Evolutionary conservation across 1,140 invertebrate genomes (phyloP).

Genomic region (Cydia amplana): DNA sequence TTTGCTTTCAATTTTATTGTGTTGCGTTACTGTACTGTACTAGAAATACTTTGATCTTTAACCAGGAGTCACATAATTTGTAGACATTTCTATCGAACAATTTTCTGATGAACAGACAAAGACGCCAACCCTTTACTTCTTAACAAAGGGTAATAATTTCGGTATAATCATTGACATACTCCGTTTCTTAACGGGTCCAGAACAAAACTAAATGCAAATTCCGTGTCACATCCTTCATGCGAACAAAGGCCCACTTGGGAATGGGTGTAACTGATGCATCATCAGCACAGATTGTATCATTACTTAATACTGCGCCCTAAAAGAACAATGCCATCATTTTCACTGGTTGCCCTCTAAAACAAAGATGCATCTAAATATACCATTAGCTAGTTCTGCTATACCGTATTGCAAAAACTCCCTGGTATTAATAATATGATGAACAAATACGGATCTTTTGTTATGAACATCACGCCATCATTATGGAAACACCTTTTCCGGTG

Average conservation of each 20-base stretch:
- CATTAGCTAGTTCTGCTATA: not conserved
- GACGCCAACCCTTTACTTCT: not conserved
- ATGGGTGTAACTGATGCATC: slow-evolving; percentile 28
- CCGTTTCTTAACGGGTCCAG: slow-evolving; percentile 10
- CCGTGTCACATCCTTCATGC: slow-evolving; percentile 17
- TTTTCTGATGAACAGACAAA: not conserved
- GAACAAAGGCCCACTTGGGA: slow-evolving; percentile 23
- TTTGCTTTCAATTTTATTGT: no score
- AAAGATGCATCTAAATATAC: slow-evolving; percentile 11
- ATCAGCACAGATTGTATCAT: slow-evolving; percentile 22
- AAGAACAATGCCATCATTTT: slow-evolving; percentile 30
- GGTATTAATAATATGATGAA: not conserved
- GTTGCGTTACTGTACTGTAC: no score
- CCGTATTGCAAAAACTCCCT: not conserved
- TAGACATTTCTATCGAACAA: no score
- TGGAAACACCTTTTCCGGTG: slow-evolving; percentile 29
- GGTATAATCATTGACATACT: slow-evolving; percentile 21
- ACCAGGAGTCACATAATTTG: no score
- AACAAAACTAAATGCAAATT: slow-evolving; percentile 28
- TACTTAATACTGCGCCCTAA: not conserved
- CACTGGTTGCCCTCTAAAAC: slow-evolving; percentile 20
- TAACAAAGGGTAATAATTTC: slow-evolving; percentile 23
- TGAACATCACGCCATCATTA: slow-evolving; percentile 14
- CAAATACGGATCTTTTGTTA: slow-evolving; percentile 23
- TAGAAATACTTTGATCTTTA: no score